Percentiles rank a stretch among this genome's conserved stretches.
Evolutionary conservation across 2,888 invertebrate genomes (phyloP).

Genomic region (Eustalomyia histrio): DNA sequence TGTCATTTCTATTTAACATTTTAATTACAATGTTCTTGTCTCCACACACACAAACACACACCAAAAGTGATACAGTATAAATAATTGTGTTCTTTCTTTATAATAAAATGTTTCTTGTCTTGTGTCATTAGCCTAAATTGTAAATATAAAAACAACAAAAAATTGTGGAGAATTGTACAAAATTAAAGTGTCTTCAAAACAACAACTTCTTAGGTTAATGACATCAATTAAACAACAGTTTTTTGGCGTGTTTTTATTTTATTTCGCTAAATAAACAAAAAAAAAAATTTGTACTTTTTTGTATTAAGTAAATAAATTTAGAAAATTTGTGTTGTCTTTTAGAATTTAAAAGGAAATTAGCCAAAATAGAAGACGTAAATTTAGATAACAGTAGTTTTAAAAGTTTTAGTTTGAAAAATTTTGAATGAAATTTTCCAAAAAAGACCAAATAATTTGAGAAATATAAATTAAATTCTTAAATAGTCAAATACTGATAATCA

Average conservation of each 20-base stretch:
- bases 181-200: slow-evolving; percentile 22
- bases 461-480: too few relatives aligned
- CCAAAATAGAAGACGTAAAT: slow-evolving; percentile 12
- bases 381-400: neutral
- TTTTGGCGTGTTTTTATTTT: neutral
- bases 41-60: neutral
- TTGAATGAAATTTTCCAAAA: too few relatives aligned
- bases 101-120: slow-evolving; percentile 24
- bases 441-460: too few relatives aligned
- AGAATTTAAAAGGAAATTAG: slow-evolving; percentile 27
- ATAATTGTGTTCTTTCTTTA: neutral
- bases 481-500: too few relatives aligned
- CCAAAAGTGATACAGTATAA: neutral
- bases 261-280: slow-evolving; percentile 24
- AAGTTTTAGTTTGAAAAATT: too few relatives aligned
- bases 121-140: slow-evolving; percentile 32
- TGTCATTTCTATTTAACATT: slow-evolving; percentile 44
- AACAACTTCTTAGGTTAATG: slow-evolving; percentile 54
- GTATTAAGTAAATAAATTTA: slow-evolving; percentile 8
- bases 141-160: neutral
- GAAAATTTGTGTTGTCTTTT: neutral
- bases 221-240: slow-evolving; percentile 43
- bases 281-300: slow-evolving; percentile 12
- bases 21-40: slow-evolving; percentile 23
- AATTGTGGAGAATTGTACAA: neutral